Base-by-base conservation (phyloP, 1,140 invertebrate genomes). In the Cyclina sinensis region DNA sequence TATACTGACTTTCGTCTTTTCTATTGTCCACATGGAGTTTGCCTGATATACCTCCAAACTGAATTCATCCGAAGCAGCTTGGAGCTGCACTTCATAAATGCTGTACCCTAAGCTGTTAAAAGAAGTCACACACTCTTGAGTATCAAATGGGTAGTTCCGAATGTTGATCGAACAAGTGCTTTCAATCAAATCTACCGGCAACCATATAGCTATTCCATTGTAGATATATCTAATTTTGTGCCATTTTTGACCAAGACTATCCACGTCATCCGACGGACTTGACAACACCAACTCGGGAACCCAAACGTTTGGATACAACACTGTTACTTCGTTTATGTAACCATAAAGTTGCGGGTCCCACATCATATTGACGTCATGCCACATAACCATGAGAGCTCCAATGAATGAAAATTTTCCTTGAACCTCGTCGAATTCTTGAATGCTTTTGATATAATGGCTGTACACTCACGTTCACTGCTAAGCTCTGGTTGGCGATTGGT, bases 81-180 rank as follows among this genome's bases (percentile, higher is more conserved):
- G 57, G 7, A 88, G 24, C 14, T 76, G 48, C 1, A 88, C 79
- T 30, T 88, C 80, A 14, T 35, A 35, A 32, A 62, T 32, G 4
- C 74, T 5, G 65, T 88, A 88, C 27, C 27, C 99, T 99, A 99
- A 99, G 1, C 98, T 99, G 7, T 98, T 98, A 91, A 99, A 99
- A 95, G 99, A 99, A 98, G 99, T 99, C 86, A 99, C 98, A 95
- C 99, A 99, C 0, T 98, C 98, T 96, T 99, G 99, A 95, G 91
- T 73, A 70, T 99, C 99, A 96, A 99, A 99, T n/a, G 99, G 99
- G 95, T 99, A 99, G 95, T 99, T 99, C 51, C 98, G 83, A 62
- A 99, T 98, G 95, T 99, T 99, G 92, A 99, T 99, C 21, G 98
- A 99, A 96, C 99, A 99, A 65, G 98, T 99, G 95, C 98, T 99